These are phyloP conservation scores for Hypocryptadius cinnamomeus DNA, from an alignment of 2,113 vertebrate species.

Conservation along the genomic window DNA sequence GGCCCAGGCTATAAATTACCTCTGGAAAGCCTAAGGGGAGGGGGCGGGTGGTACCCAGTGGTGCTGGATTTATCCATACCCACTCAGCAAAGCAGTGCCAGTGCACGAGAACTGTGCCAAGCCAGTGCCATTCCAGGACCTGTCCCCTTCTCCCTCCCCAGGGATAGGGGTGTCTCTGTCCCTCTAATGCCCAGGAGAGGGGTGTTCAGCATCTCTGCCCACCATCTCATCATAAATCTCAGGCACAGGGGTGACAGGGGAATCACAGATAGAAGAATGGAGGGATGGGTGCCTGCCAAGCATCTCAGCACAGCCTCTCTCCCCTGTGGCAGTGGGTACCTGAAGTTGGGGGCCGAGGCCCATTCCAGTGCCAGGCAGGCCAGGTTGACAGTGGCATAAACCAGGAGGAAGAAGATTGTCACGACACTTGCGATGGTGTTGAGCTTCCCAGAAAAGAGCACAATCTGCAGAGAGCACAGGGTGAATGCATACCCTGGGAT, in stretches of 20 bases:
- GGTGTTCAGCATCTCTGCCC: background rate
- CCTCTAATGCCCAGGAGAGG: background rate
- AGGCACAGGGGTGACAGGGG: background rate
- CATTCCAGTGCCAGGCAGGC: constrained; percentile 88
- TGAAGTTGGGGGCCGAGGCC: constrained; percentile 90
- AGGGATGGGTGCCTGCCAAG: background rate
- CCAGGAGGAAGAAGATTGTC: constrained; percentile 88
- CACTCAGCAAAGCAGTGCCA: background rate
- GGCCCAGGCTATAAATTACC: constrained; percentile 63
- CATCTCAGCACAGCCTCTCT: background rate
- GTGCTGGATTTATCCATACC: background rate
- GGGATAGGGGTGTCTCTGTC: background rate
- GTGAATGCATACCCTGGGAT: background rate
- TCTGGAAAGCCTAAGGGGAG: constrained; percentile 12
- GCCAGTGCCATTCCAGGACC: background rate
- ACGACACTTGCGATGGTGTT: constrained; percentile 90
- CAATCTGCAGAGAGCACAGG: constrained; percentile 68
- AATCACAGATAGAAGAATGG: background rate
- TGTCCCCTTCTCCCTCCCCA: background rate
- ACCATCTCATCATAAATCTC: background rate
- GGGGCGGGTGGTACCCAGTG: background rate
- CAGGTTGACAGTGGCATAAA: constrained; percentile 86
- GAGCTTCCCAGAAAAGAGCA: constrained; percentile 88
- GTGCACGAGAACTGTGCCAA: background rate
- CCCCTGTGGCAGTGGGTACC: constrained; percentile 53